Conservation (phyloP, 2,113 vertebrate species). For the Mobula hypostoma region DNA sequence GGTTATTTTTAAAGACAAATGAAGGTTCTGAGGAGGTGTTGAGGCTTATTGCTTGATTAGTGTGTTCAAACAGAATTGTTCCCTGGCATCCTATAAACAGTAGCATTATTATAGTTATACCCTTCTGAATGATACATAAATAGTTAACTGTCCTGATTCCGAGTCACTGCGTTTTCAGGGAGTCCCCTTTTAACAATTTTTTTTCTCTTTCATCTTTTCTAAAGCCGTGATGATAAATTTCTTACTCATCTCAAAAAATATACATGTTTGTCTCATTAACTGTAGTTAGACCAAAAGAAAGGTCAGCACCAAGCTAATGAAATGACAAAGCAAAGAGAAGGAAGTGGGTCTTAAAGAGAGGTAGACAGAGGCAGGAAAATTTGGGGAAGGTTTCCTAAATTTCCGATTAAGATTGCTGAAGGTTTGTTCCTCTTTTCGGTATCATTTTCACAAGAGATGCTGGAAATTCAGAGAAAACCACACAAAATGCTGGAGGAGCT, state of each 20-base stretch:
- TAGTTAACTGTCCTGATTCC: slow-evolving; percentile 1
- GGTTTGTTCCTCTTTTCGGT: background rate
- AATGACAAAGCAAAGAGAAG: background rate
- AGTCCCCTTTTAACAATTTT: background rate
- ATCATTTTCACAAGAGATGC: background rate
- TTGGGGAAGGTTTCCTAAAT: background rate
- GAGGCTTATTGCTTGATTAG: background rate
- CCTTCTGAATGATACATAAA: slow-evolving; percentile 26
- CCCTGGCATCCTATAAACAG: background rate
- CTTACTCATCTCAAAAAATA: background rate
- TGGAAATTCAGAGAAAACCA: too few relatives aligned
- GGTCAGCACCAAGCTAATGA: background rate
- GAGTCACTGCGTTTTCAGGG: background rate
- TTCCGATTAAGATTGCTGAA: background rate
- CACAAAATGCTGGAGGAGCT: too few relatives aligned
- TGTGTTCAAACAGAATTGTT: background rate
- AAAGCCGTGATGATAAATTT: background rate
- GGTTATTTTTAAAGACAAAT: background rate
- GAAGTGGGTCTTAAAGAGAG: background rate
- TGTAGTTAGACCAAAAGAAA: background rate
- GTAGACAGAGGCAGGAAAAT: too few relatives aligned
- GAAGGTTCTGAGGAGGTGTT: background rate
- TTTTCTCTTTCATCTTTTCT: background rate
- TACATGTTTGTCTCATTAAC: background rate
- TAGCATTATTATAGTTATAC: background rate